phyloP scores from a whole-genome alignment of 2,113 vertebrate species.

The Ginglymostoma cirratum region DNA sequence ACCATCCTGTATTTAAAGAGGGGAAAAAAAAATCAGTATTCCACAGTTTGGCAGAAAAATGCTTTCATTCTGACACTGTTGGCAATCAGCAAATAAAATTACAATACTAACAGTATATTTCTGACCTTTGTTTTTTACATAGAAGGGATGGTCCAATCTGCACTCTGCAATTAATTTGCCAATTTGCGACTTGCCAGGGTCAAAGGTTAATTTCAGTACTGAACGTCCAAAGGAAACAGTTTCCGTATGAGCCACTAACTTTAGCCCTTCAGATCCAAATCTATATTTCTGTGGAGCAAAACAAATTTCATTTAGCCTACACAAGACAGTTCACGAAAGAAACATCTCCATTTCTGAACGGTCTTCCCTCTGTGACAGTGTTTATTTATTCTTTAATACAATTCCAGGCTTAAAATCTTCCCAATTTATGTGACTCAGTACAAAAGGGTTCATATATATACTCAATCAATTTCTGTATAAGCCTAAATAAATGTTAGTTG shows the following conservation, averaged over 20 bases:
- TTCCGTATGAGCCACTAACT: conserved; percentile 87
- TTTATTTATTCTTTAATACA: not conserved
- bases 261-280: conserved; percentile 84
- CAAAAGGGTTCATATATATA: not conserved
- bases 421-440: not conserved
- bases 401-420: not conserved
- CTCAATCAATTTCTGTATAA: not conserved
- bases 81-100: not conserved
- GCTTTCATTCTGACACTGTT: not conserved
- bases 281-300: conserved; percentile 52
- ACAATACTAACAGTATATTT: not conserved
- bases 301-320: not conserved
- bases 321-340: not conserved
- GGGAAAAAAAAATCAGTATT: not conserved
- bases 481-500: not conserved
- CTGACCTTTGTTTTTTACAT: conserved; percentile 95
- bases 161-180: conserved; percentile 86
- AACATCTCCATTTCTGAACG: not conserved
- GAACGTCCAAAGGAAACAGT: conserved; percentile 85
- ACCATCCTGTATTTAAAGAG: conserved; percentile 74
- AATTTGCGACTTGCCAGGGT: conserved; percentile 81
- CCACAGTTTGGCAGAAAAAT: not conserved
- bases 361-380: not conserved
- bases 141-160: conserved; percentile 92
- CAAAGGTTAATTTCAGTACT: conserved; percentile 90